Evolutionary conservation across 2,888 invertebrate species (phyloP).

Genomic region (Celastrina argiolus): DNA sequence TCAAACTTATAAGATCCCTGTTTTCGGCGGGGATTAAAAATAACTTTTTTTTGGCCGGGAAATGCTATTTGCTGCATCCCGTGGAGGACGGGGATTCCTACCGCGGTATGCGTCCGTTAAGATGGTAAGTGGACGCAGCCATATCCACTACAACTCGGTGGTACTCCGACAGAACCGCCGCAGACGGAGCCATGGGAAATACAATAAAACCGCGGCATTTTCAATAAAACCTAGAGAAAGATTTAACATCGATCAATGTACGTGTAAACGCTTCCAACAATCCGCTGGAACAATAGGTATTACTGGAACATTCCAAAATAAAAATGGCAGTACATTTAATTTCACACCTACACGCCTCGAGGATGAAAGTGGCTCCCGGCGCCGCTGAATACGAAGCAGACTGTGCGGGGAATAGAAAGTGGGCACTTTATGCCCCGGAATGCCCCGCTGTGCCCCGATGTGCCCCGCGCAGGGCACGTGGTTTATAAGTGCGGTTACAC

Average conservation of each 20-base stretch:
- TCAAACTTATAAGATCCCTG: too few relatives aligned
- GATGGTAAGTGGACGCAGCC: too few relatives aligned
- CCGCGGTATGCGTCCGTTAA: too few relatives aligned
- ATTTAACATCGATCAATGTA: neutral
- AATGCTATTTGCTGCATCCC: too few relatives aligned
- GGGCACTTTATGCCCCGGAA: constrained; percentile 14
- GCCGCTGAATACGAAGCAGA: constrained; percentile 6
- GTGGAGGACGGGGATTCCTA: too few relatives aligned
- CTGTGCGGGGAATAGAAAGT: constrained; percentile 22
- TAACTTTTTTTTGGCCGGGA: too few relatives aligned
- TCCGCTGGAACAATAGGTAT: neutral
- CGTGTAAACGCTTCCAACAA: neutral
- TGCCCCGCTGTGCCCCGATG: neutral
- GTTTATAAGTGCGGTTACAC: constrained; percentile 16
- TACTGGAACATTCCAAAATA: constrained; percentile 7
- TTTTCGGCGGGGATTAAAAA: too few relatives aligned
- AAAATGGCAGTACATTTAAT: constrained; percentile 17
- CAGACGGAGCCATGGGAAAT: too few relatives aligned
- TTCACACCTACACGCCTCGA: constrained; percentile 12
- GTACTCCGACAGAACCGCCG: too few relatives aligned
- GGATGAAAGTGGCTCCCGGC: neutral
- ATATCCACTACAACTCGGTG: too few relatives aligned
- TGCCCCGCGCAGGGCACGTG: neutral
- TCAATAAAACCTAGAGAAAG: too few relatives aligned
- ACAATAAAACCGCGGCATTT: too few relatives aligned